phyloP scores from a whole-genome alignment of 2,113 vertebrate species.

The Carlito syrichta region DNA sequence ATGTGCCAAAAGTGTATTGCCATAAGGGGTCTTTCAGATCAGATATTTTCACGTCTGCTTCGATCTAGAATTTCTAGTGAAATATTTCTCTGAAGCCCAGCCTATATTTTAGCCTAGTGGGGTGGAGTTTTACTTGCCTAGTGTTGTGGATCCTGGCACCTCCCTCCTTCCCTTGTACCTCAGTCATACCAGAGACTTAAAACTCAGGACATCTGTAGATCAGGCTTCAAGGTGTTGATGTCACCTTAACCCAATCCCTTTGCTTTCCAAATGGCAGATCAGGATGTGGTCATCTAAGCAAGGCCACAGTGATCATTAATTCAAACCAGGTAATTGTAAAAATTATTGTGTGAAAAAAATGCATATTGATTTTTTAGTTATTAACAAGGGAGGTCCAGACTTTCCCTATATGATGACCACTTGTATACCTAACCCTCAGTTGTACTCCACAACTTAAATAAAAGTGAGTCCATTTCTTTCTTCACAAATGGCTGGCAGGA shows the following conservation, averaged over 20 bases:
- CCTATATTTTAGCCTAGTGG: background rate
- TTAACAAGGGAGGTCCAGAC: too few relatives aligned
- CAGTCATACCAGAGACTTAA: background rate
- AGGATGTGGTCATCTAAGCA: background rate
- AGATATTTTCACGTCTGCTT: background rate
- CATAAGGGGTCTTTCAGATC: background rate
- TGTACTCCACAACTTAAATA: too few relatives aligned
- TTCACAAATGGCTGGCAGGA: background rate
- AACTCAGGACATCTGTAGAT: background rate
- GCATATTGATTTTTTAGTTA: too few relatives aligned
- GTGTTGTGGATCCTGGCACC: rapidly evolving
- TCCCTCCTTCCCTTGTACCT: rapidly evolving
- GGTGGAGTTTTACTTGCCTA: background rate
- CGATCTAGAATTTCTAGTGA: background rate
- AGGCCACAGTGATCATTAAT: too few relatives aligned
- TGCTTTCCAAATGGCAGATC: background rate
- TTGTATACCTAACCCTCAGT: too few relatives aligned
- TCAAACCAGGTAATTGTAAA: background rate
- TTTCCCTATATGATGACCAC: too few relatives aligned
- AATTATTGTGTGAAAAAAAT: background rate
- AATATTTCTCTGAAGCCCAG: background rate
- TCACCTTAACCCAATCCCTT: background rate
- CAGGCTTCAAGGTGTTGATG: background rate
- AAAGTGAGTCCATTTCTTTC: background rate
- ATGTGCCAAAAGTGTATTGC: background rate